Percentiles rank a stretch among this genome's conserved stretches.
These are phyloP conservation scores for Stegostoma tigrinum DNA, from an alignment of 2,113 vertebrate species.

Conservation along the genomic window DNA sequence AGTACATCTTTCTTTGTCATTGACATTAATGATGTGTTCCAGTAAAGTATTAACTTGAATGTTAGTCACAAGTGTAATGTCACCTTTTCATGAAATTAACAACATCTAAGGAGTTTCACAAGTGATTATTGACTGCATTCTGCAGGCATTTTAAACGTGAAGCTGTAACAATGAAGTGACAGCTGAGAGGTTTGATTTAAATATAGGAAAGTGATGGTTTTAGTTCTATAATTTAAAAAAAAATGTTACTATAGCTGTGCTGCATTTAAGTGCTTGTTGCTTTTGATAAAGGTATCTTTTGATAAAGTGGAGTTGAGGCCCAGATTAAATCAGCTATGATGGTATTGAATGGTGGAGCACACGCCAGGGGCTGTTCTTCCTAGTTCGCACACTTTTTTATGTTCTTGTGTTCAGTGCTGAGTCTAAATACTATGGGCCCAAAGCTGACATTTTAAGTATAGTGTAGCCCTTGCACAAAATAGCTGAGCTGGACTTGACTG, in stretches of 20 bases:
- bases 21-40: background rate
- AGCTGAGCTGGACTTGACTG: background rate
- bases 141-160: background rate
- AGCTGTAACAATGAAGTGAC: background rate
- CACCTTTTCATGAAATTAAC: background rate
- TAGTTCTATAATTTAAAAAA: background rate
- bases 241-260: background rate
- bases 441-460: background rate
- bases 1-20: background rate
- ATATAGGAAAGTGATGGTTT: background rate
- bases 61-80: background rate
- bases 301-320: too few species aligned
- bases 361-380: too few species aligned
- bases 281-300: background rate
- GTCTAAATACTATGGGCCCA: background rate
- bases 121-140: background rate
- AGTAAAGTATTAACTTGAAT: background rate
- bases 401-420: background rate
- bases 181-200: background rate
- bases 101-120: background rate
- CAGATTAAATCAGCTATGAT: too few species aligned
- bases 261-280: background rate
- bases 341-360: too few species aligned
- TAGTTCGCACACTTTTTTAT: too few species aligned
- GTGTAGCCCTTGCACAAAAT: background rate